phyloP scores from a whole-genome alignment of 2,113 vertebrate genomes.

The Hoplias malabaricus region DNA sequence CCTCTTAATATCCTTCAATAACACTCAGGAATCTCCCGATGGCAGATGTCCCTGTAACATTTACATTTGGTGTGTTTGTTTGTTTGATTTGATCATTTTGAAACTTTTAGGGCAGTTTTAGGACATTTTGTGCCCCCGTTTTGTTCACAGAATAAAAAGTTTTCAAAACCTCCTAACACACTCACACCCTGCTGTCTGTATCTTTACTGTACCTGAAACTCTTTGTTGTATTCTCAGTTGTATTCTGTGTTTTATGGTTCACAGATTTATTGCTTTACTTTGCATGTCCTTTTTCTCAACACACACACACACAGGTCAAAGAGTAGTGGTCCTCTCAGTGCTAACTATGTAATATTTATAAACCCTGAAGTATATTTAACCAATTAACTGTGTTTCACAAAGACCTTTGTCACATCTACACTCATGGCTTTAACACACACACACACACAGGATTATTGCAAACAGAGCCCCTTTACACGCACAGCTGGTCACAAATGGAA shows the following conservation, averaged over 20 bases:
- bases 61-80: background rate
- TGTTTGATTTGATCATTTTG: background rate
- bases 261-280: background rate
- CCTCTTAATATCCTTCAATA: background rate
- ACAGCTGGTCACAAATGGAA: too few species aligned
- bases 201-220: too few species aligned
- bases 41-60: background rate
- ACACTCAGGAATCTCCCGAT: background rate
- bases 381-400: background rate
- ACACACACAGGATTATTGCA: background rate
- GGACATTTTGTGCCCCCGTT: background rate
- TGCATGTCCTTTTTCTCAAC: background rate
- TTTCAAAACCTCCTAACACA: too few species aligned
- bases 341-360: background rate
- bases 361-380: too few species aligned
- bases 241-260: background rate
- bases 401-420: background rate
- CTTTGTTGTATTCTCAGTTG: too few species aligned
- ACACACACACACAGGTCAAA: background rate
- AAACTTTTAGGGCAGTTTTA: background rate
- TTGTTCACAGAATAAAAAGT: background rate
- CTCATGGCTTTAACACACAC: background rate
- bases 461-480: background rate
- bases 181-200: too few species aligned
- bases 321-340: background rate